These are phyloP conservation scores for Pollenia labialis DNA, from an alignment of 2,888 invertebrate genomes.

Conservation along the genomic window DNA sequence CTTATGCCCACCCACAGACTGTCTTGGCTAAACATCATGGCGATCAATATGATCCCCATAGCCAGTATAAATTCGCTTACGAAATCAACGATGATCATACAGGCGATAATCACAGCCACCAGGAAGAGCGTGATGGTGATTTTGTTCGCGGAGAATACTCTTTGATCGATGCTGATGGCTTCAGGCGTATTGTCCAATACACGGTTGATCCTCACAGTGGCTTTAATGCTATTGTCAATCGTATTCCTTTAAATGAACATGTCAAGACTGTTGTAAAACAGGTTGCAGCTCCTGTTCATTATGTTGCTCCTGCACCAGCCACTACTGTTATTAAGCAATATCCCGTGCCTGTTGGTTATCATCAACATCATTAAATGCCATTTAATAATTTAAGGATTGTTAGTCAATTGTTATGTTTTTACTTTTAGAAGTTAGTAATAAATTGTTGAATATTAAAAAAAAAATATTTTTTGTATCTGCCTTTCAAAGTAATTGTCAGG, in stretches of 20 bases:
- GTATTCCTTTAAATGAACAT: constrained; percentile 71
- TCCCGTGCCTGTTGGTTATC: constrained; percentile 74
- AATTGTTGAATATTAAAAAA: constrained; percentile 51
- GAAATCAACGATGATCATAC: constrained; percentile 80
- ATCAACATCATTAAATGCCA: constrained; percentile 72
- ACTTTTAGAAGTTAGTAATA: constrained; percentile 43
- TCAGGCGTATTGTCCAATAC: constrained; percentile 77
- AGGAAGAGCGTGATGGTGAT: constrained; percentile 82
- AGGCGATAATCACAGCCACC: constrained; percentile 81
- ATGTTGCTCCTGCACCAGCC: constrained; percentile 59
- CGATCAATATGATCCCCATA: constrained; percentile 81
- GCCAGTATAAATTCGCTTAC: constrained; percentile 81
- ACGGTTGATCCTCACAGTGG: constrained; percentile 75
- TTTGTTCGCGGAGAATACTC: constrained; percentile 82
- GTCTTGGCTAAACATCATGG: constrained; percentile 77
- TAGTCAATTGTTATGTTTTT: constrained; percentile 5
- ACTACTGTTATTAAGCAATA: constrained; percentile 54
- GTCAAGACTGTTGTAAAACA: constrained; percentile 74
- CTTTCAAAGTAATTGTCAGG: too few species aligned
- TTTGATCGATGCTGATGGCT: constrained; percentile 81
- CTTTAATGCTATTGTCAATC: constrained; percentile 77
- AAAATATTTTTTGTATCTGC: background rate
- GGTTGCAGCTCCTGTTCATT: constrained; percentile 74
- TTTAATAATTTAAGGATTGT: background rate
- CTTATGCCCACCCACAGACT: constrained; percentile 75